A percentile compares a stretch with the other conserved stretches of the same genome.
These are phyloP conservation scores for Cyanoramphus novaezelandiae DNA, from an alignment of 2,113 vertebrate genomes.

Conservation along the genomic window DNA sequence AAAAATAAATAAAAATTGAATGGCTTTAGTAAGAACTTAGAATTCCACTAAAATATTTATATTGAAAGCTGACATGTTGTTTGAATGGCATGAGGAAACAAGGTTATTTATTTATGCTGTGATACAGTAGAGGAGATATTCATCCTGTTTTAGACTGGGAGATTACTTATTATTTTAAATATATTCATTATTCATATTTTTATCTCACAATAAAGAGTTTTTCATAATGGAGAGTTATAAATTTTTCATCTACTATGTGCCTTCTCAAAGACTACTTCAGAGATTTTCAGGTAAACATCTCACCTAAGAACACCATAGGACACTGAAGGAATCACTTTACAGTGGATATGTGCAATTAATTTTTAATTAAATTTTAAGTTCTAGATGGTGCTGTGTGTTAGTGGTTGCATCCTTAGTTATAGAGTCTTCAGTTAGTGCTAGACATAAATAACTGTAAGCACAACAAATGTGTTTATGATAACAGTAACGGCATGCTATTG, in stretches of 20 bases:
- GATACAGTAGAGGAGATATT: neutral
- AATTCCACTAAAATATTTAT: neutral
- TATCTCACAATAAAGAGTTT: neutral
- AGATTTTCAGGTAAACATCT: neutral
- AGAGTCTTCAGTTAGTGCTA: neutral
- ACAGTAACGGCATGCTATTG: neutral
- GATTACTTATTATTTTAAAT: neutral
- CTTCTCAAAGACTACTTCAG: neutral
- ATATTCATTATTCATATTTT: neutral
- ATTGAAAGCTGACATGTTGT: neutral
- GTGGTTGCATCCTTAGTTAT: neutral
- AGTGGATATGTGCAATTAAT: neutral
- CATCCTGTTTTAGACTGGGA: neutral
- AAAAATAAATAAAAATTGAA: neutral
- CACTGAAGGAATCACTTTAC: neutral
- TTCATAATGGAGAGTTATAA: neutral
- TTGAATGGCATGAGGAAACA: neutral
- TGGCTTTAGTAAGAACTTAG: neutral
- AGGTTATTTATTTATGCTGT: neutral
- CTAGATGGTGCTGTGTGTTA: neutral
- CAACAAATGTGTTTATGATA: neutral
- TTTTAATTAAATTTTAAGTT: neutral
- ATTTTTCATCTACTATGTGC: neutral
- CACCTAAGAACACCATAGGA: neutral
- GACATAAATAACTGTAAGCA: neutral